Base-by-base conservation (phyloP, 1,140 invertebrate genomes). In the Trichonephila inaurata region DNA sequence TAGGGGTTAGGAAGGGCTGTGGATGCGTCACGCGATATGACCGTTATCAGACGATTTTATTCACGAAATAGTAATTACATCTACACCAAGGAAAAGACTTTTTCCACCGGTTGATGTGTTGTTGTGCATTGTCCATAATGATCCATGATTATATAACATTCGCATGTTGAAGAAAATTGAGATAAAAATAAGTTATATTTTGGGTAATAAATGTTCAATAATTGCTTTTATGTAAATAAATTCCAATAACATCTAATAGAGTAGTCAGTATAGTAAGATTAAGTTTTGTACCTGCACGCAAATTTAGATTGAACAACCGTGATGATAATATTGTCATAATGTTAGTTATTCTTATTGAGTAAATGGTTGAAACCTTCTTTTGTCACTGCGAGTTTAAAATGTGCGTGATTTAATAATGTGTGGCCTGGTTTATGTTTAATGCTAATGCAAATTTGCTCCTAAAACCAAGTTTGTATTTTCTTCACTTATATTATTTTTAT, bases 31-130 rank as follows among this genome's bases (percentile, higher is more conserved):
- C 91, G 91, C 91, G 24, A 92, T 69, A 33, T 24, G 91, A 72
- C 40, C 91, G 91, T 92, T 92, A 92, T 92, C 91, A 92, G 83
- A 33, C 62, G 61, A 86, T 92, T 92, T 92, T 92, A 62, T 92
- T 64, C 91, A 92, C 91, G 91, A 72, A 92, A 58, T 69, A 62
- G 91, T 87, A 92, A 92, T 92, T 92, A 92, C 91, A 87, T 92
- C 87, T 87, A 40, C 66, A 24, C 51, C 19, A 81, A 24, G 81
- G 62, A 89, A 92, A 92, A 86, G 91, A 87, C 69, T 82, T 83
- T 28, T 64, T 91, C 77, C 64, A 91, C 90, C 60, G 21, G 72
- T 83, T 40, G 44, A 60, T 51, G 24, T 91, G 90, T 91, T 81
- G 33, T 91, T 81, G 33, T 91, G 72, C 51, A 51, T 64, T 82